Base-by-base conservation (phyloP, 2,113 vertebrate genomes). In the Geothlypis trichas region DNA sequence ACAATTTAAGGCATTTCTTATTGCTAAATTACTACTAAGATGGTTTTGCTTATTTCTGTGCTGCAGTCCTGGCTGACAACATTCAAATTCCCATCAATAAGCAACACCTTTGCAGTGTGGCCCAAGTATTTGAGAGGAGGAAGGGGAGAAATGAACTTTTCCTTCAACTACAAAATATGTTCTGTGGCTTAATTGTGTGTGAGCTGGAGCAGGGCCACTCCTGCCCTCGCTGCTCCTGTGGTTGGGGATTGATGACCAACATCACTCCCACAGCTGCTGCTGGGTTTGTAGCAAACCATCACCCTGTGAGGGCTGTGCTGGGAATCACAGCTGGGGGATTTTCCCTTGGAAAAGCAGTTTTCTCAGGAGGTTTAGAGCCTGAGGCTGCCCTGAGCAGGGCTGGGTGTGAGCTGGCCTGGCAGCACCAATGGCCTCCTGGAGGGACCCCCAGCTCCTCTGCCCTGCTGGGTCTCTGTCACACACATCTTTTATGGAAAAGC, bases 51-150 rank as follows among this genome's bases (percentile, higher is more conserved):
- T 42, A 24, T 59, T 49, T 62, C 30, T 26, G 1, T 13, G 54
- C 21, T 24, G 10, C 0, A 0, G 15, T 62, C 83, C 26, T 46
- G 51, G 37, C n/a, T 72, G 44, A 33, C 0, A 0, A 15, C 33
- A 30, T 11, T 47, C 75, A 39, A n/a, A 58, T 23, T n/a, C 59
- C 74, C 75, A 35, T 9, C 19, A 46, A 24, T 2, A 35, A 62
- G n/a, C 2, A 4, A 19, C 1, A 1, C 7, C 15, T n/a, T 11
- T 24, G 23, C 72, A 42, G 24, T 1, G 6, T 5, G 11, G 39
- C 20, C 26, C 12, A 39, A 41, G 7, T 3, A 5, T 52, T 19
- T 79, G 6, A 21, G 30, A 65, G 54, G 23, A 82, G 28, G 10
- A 57, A 26, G 12, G 6, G n/a, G 23, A 46, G 61, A 54, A 72